phyloP scores from a whole-genome alignment of 2,797 vertebrate genomes.

The Pangasius larnaudii region DNA sequence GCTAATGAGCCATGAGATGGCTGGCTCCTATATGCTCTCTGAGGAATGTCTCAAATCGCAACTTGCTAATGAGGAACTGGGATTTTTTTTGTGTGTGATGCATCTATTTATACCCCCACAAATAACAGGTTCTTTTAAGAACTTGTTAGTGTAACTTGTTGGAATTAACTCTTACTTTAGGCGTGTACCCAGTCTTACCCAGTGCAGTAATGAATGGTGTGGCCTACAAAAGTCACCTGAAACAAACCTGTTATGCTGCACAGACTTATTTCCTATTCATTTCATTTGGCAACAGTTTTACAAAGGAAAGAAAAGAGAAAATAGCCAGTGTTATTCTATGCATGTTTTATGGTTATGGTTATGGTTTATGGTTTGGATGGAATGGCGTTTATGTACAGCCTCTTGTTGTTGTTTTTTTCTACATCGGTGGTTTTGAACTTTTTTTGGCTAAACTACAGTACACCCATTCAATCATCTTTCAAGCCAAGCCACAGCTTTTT shows the following conservation, averaged over 20 bases:
- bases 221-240: background rate
- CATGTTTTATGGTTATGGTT: background rate
- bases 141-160: background rate
- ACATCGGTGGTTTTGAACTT: too few species aligned
- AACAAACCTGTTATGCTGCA: background rate
- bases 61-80: background rate
- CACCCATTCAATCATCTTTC: background rate
- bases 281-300: background rate
- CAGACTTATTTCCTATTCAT: background rate
- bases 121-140: conserved; percentile 4
- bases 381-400: background rate
- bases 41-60: background rate
- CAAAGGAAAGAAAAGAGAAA: background rate
- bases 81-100: background rate
- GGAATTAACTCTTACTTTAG: background rate
- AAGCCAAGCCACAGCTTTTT: background rate
- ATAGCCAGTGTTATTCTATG: background rate
- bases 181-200: background rate
- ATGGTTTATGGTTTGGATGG: background rate
- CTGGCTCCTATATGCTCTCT: background rate
- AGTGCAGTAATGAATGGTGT: background rate
- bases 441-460: background rate
- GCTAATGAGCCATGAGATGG: background rate
- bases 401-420: too few species aligned
- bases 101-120: background rate